Evolutionary conservation across 2,113 vertebrate species (phyloP).

Genomic region (Laterallus jamaicensis): DNA sequence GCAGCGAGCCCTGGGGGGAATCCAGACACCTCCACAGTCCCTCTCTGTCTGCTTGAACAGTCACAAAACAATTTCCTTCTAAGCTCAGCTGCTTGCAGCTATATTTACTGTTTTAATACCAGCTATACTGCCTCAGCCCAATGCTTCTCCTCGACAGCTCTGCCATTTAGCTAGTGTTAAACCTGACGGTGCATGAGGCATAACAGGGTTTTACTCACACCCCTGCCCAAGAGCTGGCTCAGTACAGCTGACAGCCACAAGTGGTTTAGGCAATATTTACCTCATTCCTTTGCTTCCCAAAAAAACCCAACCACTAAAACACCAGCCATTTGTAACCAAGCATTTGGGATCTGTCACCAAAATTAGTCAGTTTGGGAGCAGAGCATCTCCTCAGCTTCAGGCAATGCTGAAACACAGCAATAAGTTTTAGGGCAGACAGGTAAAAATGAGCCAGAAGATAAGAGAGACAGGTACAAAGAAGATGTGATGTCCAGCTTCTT

Average conservation of each 20-base stretch:
- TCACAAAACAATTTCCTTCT: background rate
- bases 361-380: background rate
- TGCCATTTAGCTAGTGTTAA: background rate
- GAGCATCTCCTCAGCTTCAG: background rate
- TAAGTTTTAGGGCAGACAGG: background rate
- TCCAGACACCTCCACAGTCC: background rate
- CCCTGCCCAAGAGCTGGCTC: background rate
- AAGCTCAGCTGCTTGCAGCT: background rate
- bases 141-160: background rate
- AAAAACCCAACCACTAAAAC: background rate
- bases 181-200: constrained; percentile 12
- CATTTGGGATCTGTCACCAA: background rate
- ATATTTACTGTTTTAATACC: background rate
- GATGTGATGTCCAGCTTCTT: background rate
- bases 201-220: background rate
- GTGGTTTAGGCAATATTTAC: background rate
- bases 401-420: background rate
- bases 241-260: background rate
- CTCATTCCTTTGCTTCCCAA: background rate
- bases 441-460: background rate
- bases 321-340: background rate
- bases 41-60: background rate
- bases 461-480: background rate
- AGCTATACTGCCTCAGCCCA: background rate
- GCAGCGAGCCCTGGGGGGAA: background rate